phyloP scores from a whole-genome alignment of 2,888 invertebrate species.

The Itoplectis maculator region DNA sequence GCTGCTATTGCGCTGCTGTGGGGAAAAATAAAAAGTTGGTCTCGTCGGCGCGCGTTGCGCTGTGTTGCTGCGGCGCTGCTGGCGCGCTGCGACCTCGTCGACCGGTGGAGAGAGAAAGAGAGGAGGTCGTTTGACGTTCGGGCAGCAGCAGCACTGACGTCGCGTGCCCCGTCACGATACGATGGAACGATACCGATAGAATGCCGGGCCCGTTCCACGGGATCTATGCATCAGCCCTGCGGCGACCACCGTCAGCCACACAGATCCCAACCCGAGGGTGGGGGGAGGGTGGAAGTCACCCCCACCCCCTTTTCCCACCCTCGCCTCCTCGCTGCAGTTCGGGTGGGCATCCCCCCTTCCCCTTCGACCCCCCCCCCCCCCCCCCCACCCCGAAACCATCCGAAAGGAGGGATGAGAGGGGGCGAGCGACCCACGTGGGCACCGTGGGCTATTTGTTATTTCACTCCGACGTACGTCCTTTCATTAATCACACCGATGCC shows the following conservation, averaged over 20 bases:
- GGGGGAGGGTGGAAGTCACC: no score
- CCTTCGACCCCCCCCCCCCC: no score
- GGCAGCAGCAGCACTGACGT: conserved; percentile 75
- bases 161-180: conserved; percentile 77
- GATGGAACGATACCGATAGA: conserved; percentile 70
- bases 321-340: conserved; percentile 10
- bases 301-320: no score
- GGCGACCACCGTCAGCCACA: conserved; percentile 41
- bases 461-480: conserved; percentile 76
- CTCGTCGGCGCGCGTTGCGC: conserved; percentile 27
- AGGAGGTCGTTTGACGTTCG: conserved; percentile 56
- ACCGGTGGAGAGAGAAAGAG: no score
- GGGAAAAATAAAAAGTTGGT: conserved; percentile 44
- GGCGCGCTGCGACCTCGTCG: conserved; percentile 32
- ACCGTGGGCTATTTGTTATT: conserved; percentile 82
- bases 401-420: no score
- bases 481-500: conserved; percentile 81
- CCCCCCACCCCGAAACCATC: no score
- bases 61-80: conserved; percentile 7
- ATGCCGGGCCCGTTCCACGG: conserved; percentile 62
- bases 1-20: conserved; percentile 6
- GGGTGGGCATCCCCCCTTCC: background rate
- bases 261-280: conserved; percentile 30
- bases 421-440: conserved; percentile 68
- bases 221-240: conserved; percentile 64